These are phyloP conservation scores for Nicator chloris DNA, from an alignment of 2,113 vertebrate species.

Conservation along the genomic window DNA sequence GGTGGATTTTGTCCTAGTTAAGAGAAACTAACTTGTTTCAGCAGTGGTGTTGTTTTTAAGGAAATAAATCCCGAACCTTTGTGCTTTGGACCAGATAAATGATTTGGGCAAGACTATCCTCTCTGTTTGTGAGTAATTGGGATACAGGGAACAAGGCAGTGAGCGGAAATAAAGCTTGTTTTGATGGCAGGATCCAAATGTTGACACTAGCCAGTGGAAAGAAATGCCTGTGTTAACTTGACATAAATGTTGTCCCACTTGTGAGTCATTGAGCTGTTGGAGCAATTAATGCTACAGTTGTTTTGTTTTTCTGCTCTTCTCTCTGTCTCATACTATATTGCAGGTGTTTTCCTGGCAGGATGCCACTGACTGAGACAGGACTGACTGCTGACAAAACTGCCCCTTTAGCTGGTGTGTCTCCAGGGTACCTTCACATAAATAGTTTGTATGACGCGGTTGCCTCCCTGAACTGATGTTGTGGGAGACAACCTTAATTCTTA, in stretches of 20 bases:
- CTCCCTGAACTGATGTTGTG: background rate
- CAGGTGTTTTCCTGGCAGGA: constrained; percentile 44
- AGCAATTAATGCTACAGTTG: constrained; percentile 12
- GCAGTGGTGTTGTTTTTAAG: background rate
- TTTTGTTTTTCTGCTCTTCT: background rate
- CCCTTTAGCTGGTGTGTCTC: background rate
- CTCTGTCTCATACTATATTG: background rate
- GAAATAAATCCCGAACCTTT: background rate
- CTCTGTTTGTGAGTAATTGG: background rate
- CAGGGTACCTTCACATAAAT: background rate
- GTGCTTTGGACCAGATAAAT: background rate
- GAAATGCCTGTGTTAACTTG: background rate
- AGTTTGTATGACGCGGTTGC: background rate
- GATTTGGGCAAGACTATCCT: background rate
- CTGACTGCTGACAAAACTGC: background rate
- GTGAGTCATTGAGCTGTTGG: background rate
- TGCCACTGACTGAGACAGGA: background rate
- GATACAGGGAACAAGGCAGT: background rate
- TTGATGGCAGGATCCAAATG: background rate
- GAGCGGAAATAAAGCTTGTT: background rate
- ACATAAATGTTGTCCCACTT: background rate
- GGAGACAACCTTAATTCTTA: background rate
- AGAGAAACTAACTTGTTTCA: background rate
- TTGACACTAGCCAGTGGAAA: background rate
- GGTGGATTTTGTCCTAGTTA: background rate